A percentile compares a stretch with the other conserved stretches of the same genome.
phyloP scores from a whole-genome alignment of 2,113 vertebrate species.

The Anas platyrhynchos region DNA sequence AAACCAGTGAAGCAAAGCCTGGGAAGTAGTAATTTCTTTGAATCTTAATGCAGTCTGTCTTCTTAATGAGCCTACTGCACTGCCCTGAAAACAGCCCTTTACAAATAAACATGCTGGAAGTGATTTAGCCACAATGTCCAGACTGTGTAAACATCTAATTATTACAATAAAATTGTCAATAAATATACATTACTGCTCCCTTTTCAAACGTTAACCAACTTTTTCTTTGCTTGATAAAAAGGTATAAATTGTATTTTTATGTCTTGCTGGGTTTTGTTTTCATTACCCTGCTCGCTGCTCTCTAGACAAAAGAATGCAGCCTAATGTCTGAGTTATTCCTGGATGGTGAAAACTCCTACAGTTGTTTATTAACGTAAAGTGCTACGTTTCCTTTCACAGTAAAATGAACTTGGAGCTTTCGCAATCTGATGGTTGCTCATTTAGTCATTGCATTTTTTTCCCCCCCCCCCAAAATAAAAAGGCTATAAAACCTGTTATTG shows the following conservation, averaged over 20 bases:
- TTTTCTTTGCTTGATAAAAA: constrained; percentile 78
- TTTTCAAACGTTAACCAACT: constrained; percentile 80
- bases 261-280: constrained; percentile 72
- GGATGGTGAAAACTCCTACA: constrained; percentile 62
- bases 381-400: constrained; percentile 34
- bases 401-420: constrained; percentile 38
- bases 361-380: constrained; percentile 66
- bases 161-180: constrained; percentile 84
- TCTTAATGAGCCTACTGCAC: constrained; percentile 76
- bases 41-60: constrained; percentile 73
- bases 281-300: constrained; percentile 61
- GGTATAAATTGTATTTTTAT: constrained; percentile 78
- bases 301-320: constrained; percentile 73
- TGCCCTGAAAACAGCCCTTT: constrained; percentile 74
- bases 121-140: constrained; percentile 84
- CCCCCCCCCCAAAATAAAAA: neutral
- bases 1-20: constrained; percentile 15
- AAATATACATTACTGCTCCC: constrained; percentile 82
- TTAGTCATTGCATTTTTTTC: constrained; percentile 12
- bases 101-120: constrained; percentile 78
- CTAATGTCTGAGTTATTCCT: constrained; percentile 70
- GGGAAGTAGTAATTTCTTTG: constrained; percentile 63
- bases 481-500: constrained; percentile 9
- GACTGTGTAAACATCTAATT: constrained; percentile 84
- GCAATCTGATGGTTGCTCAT: constrained; percentile 58